phyloP scores from a whole-genome alignment of 2,113 vertebrate species.

The Lampris megalopsis region DNA sequence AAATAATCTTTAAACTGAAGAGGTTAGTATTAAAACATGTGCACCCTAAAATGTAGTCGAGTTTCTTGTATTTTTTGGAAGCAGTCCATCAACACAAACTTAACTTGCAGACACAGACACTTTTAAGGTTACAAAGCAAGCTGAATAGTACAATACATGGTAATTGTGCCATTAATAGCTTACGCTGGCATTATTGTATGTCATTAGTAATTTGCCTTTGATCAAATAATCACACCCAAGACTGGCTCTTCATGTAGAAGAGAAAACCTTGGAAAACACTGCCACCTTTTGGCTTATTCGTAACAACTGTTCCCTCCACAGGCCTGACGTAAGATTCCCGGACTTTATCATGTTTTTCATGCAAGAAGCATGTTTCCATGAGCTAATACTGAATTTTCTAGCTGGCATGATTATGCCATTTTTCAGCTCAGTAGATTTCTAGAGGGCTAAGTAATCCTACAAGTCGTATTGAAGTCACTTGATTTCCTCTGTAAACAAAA shows the following conservation, averaged over 20 bases:
- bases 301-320: background rate
- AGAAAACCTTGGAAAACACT: constrained; percentile 44
- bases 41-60: background rate
- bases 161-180: background rate
- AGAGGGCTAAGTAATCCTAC: background rate
- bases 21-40: background rate
- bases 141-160: background rate
- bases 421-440: background rate
- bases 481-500: too few relatives aligned
- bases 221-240: too few relatives aligned
- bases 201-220: too few relatives aligned
- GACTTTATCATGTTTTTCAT: background rate
- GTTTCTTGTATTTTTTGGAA: constrained; percentile 12
- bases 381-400: background rate
- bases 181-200: background rate
- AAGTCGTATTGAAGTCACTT: too few relatives aligned
- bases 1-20: background rate
- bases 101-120: background rate
- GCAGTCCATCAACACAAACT: background rate
- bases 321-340: background rate
- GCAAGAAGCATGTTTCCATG: background rate
- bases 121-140: background rate
- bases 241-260: background rate
- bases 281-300: constrained; percentile 53
- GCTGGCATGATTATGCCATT: background rate